Conservation (phyloP, 2,797 vertebrate species). For the Meriones psammophilus region DNA sequence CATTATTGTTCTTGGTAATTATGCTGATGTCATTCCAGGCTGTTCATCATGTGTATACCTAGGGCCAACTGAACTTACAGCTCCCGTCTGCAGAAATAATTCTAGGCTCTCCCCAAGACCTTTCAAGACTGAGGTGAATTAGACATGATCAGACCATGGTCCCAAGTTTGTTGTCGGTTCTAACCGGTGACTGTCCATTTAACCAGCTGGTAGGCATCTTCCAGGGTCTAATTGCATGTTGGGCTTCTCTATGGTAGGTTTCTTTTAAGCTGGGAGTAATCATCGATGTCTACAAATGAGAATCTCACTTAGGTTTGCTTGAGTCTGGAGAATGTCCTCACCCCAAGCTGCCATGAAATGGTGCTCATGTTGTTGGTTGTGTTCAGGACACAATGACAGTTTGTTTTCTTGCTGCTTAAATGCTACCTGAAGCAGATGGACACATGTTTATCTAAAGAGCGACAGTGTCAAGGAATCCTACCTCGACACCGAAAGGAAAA, state of each 20-base stretch:
- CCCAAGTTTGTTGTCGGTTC: background rate
- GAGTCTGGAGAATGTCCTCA: background rate
- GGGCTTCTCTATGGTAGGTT: background rate
- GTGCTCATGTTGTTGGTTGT: background rate
- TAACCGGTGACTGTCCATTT: background rate
- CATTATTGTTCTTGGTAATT: constrained; percentile 40
- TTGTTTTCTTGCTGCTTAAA: background rate
- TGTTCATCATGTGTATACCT: constrained; percentile 13
- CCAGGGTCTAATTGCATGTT: background rate
- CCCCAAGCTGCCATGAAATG: background rate
- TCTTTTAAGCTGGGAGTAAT: background rate
- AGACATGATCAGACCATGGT: background rate
- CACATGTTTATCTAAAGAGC: background rate
- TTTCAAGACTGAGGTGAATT: background rate
- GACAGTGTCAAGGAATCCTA: background rate
- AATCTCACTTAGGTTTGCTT: background rate
- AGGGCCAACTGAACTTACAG: background rate
- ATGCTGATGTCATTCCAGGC: background rate
- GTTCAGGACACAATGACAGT: background rate
- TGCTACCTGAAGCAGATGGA: background rate
- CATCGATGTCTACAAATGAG: background rate
- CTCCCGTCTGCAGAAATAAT: background rate
- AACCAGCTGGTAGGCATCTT: background rate
- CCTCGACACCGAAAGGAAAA: constrained; percentile 60
- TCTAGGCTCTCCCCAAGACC: background rate